These are phyloP conservation scores for Margaritifera margaritifera DNA, from an alignment of 2,888 invertebrate genomes.

Conservation along the genomic window DNA sequence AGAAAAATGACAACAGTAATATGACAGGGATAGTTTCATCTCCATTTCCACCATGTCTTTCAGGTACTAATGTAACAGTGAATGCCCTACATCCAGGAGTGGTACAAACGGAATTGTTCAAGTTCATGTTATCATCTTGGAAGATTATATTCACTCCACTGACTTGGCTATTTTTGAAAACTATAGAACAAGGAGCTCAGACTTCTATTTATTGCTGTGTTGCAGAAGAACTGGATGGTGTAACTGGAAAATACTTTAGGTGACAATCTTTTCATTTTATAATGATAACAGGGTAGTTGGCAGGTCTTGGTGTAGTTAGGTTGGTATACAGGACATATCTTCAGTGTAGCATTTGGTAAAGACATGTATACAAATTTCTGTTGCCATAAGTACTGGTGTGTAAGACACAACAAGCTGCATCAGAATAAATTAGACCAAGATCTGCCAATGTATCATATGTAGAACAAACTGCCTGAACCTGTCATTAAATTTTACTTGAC, in stretches of 20 bases:
- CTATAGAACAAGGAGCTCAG: slow-evolving; percentile 53
- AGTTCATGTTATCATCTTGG: slow-evolving; percentile 38
- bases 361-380: too few relatives aligned
- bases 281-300: neutral
- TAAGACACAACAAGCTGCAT: too few relatives aligned
- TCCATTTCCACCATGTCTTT: neutral
- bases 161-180: slow-evolving; percentile 39
- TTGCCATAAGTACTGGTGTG: too few relatives aligned
- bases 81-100: slow-evolving; percentile 52
- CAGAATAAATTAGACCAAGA: too few relatives aligned
- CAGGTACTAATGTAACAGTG: slow-evolving; percentile 34
- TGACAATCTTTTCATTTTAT: slow-evolving; percentile 20
- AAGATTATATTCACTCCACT: slow-evolving; percentile 30
- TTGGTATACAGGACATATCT: too few relatives aligned
- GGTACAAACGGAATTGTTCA: slow-evolving; percentile 35
- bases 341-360: too few relatives aligned
- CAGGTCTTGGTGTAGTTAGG: neutral
- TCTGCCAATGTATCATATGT: too few relatives aligned
- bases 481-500: too few relatives aligned
- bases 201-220: slow-evolving; percentile 58
- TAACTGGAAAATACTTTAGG: slow-evolving; percentile 56
- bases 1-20: too few relatives aligned
- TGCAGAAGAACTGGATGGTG: slow-evolving; percentile 34
- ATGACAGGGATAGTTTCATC: too few relatives aligned
- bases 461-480: too few relatives aligned